phyloP scores from a whole-genome alignment of 2,888 invertebrate species.

The Gymnoscelis rufifasciata region DNA sequence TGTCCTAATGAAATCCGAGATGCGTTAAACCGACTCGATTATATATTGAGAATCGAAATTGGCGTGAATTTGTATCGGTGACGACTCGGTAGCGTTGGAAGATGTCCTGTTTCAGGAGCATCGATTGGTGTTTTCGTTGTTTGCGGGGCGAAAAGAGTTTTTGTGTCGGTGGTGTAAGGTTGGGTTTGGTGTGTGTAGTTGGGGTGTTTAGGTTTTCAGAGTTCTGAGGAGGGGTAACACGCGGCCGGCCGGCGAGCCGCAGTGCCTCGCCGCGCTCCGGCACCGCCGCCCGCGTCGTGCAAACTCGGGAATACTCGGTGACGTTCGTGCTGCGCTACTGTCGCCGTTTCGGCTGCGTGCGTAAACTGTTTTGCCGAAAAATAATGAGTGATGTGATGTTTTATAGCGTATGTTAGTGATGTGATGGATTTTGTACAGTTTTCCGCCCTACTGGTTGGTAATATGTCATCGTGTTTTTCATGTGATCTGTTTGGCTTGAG shows the following conservation, averaged over 20 bases:
- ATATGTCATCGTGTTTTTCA: constrained; percentile 18
- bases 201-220: constrained; percentile 52
- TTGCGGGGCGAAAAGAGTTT: constrained; percentile 29
- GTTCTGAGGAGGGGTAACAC: constrained; percentile 48
- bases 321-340: constrained; percentile 59
- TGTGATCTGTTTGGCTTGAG: constrained; percentile 20
- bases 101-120: constrained; percentile 73
- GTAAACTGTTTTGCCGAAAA: constrained; percentile 41
- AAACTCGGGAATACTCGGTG: constrained; percentile 42
- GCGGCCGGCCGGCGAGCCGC: constrained; percentile 60
- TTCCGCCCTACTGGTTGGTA: constrained; percentile 42
- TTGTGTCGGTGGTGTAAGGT: constrained; percentile 38
- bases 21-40: constrained; percentile 46
- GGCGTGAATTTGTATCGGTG: constrained; percentile 55
- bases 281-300: constrained; percentile 48
- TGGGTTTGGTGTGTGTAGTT: constrained; percentile 37
- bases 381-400: constrained; percentile 33
- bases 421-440: constrained; percentile 38
- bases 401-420: constrained; percentile 35
- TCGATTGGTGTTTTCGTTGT: constrained; percentile 62
- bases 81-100: constrained; percentile 62
- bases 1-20: constrained; percentile 53
- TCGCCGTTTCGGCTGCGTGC: constrained; percentile 38
- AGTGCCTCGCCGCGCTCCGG: constrained; percentile 72
- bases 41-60: constrained; percentile 48